A percentile compares a stretch with the other conserved stretches of the same genome.
phyloP scores from a whole-genome alignment of 2,113 vertebrate genomes.

The Bubalus kerabau region DNA sequence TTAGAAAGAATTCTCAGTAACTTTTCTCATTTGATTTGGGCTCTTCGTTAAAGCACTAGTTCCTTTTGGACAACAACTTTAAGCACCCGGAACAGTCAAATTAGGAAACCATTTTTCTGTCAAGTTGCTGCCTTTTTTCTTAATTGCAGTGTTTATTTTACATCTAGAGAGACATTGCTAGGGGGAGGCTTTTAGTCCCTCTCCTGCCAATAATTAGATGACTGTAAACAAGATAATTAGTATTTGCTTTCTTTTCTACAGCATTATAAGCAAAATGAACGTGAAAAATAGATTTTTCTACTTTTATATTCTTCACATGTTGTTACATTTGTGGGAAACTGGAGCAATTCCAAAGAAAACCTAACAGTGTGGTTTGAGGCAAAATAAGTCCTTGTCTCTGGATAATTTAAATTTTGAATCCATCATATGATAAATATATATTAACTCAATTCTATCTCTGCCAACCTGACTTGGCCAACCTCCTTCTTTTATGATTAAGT shows the following conservation, averaged over 20 bases:
- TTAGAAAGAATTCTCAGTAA: slow-evolving; percentile 26
- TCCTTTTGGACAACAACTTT: slow-evolving; percentile 36
- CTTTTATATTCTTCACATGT: slow-evolving; percentile 11
- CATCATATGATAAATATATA: background rate
- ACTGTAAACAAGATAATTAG: slow-evolving; percentile 65
- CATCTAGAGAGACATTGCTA: slow-evolving; percentile 48
- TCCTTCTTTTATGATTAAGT: background rate
- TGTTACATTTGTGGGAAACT: slow-evolving; percentile 30
- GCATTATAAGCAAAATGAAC: slow-evolving; percentile 38
- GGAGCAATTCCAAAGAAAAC: background rate
- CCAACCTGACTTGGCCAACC: background rate
- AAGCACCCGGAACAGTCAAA: slow-evolving; percentile 49
- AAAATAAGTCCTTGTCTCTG: background rate
- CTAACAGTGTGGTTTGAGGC: background rate
- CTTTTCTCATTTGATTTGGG: background rate
- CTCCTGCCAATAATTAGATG: slow-evolving; percentile 51
- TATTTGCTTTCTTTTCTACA: slow-evolving; percentile 46
- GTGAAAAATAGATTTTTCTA: slow-evolving; percentile 18
- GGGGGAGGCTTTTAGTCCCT: slow-evolving; percentile 39
- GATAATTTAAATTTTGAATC: slow-evolving; percentile 15
- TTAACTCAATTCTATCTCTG: background rate
- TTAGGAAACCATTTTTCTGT: background rate
- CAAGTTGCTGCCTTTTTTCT: slow-evolving; percentile 32
- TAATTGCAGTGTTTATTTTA: slow-evolving; percentile 52
- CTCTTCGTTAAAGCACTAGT: slow-evolving; percentile 48